Conservation (phyloP, 2,888 invertebrate genomes). For the Hirtodrosophila confusa region DNA sequence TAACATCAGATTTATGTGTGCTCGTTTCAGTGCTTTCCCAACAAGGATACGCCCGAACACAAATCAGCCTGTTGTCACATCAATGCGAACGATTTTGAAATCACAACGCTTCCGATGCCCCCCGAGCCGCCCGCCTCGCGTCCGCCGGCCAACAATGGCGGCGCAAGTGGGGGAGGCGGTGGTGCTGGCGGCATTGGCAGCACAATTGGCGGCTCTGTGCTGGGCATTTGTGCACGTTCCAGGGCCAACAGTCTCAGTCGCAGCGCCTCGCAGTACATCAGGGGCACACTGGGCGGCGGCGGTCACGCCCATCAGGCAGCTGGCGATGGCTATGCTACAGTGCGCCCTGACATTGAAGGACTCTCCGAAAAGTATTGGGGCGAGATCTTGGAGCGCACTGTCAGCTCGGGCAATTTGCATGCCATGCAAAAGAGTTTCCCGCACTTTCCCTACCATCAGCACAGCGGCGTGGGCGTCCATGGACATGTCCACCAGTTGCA, state of each 20-base stretch:
- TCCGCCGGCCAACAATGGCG: conserved; percentile 73
- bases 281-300: conserved; percentile 64
- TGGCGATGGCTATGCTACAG: conserved; percentile 58
- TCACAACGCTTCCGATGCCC: conserved; percentile 83
- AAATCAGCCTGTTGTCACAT: conserved; percentile 82
- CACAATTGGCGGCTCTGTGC: conserved; percentile 75
- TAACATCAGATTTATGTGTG: conserved; percentile 53
- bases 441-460: conserved; percentile 73
- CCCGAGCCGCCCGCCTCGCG: conserved; percentile 83
- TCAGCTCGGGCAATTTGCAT: conserved; percentile 90
- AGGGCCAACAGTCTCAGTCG: conserved; percentile 80
- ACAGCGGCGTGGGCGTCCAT: conserved; percentile 41
- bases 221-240: conserved; percentile 80
- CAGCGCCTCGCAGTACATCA: conserved; percentile 76
- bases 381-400: conserved; percentile 91
- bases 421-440: conserved; percentile 86
- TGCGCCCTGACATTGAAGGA: conserved; percentile 87
- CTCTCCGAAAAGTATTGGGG: conserved; percentile 90
- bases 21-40: conserved; percentile 81
- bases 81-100: conserved; percentile 84
- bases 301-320: conserved; percentile 52
- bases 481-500: conserved; percentile 54
- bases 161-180: conserved; percentile 26
- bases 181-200: conserved; percentile 49
- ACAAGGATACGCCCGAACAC: conserved; percentile 82